Evolutionary conservation across 2,113 vertebrate genomes (phyloP).

Genomic region (Leucosticte australis): DNA sequence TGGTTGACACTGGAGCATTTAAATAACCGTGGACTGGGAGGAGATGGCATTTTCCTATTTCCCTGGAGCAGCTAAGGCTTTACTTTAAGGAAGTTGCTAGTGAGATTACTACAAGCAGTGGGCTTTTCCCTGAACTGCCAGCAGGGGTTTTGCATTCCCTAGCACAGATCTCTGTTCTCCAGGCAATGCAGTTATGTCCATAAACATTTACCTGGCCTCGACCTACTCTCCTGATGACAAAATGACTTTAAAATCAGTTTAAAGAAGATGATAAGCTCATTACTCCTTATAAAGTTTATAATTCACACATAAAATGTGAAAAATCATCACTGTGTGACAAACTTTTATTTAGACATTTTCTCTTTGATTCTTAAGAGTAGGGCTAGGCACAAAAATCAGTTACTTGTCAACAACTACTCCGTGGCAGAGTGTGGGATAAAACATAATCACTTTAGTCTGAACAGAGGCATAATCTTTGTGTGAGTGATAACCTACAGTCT

Average conservation of each 20-base stretch:
- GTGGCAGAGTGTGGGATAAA: neutral
- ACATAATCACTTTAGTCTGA: neutral
- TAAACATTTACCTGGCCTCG: neutral
- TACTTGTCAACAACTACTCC: neutral
- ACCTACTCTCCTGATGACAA: neutral
- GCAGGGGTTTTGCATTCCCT: neutral
- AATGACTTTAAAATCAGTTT: neutral
- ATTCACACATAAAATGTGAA: neutral
- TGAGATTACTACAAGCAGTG: neutral
- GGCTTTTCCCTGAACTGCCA: neutral
- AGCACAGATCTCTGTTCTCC: neutral
- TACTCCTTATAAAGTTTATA: neutral
- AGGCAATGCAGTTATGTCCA: neutral
- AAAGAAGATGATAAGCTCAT: neutral
- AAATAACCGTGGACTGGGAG: neutral
- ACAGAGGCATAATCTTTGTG: neutral
- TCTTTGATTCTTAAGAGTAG: neutral
- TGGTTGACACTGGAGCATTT: constrained; percentile 39
- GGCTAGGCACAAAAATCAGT: neutral
- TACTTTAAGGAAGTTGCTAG: neutral
- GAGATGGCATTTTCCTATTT: constrained; percentile 37
- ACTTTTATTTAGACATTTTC: neutral
- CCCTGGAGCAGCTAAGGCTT: neutral
- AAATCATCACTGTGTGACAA: neutral
- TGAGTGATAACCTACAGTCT: neutral